Evolutionary conservation across 2,113 vertebrate genomes (phyloP).

Genomic region (Anolis carolinensis): DNA sequence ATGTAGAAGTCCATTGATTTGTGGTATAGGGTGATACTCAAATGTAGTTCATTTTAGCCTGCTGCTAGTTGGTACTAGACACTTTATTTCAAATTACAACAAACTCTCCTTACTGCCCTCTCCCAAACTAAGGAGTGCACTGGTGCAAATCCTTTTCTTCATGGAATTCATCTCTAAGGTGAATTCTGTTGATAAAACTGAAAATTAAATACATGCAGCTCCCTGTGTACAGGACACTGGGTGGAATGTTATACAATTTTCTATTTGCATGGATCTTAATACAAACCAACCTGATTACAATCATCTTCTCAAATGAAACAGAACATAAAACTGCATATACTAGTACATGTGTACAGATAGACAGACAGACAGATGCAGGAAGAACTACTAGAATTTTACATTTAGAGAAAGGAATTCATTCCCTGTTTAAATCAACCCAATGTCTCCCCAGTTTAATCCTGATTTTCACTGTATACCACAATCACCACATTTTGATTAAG

Average conservation of each 20-base stretch:
- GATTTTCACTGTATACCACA: too few species aligned
- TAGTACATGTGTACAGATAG: not conserved
- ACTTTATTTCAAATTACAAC: not conserved
- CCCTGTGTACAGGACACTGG: too few species aligned
- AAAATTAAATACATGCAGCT: not conserved
- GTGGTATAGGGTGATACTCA: too few species aligned
- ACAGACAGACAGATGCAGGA: too few species aligned
- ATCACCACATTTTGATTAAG: too few species aligned
- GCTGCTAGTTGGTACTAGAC: not conserved
- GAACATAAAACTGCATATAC: not conserved
- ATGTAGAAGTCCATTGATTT: too few species aligned
- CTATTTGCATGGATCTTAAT: not conserved
- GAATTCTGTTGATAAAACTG: too few species aligned
- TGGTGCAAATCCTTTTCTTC: constrained; percentile 26
- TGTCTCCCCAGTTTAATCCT: too few species aligned
- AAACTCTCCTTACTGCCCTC: constrained; percentile 20
- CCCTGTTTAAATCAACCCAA: too few species aligned
- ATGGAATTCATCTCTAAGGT: not conserved
- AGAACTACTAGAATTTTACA: not conserved
- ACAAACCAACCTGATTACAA: not conserved
- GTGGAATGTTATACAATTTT: not conserved
- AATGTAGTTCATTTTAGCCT: not conserved
- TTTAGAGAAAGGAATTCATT: too few species aligned
- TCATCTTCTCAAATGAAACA: too few species aligned
- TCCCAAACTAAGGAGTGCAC: constrained; percentile 34